Percentiles rank a stretch among this genome's conserved stretches.
Evolutionary conservation across 2,797 vertebrate species (phyloP).

Genomic region (Chaetophractus vellerosus): DNA sequence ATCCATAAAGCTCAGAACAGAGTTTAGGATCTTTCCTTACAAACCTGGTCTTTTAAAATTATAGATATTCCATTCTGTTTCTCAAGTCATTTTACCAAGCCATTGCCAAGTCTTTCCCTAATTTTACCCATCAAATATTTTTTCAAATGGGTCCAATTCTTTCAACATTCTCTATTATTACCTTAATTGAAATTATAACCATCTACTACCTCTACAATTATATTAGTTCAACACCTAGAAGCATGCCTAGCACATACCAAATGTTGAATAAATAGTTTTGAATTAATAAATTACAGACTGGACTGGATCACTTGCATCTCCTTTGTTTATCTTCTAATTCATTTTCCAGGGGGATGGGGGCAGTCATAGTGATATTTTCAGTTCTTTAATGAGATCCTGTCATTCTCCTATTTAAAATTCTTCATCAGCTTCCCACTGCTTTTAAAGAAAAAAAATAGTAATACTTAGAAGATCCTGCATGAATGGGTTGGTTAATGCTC

Average conservation of each 20-base stretch:
- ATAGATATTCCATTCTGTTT: background rate
- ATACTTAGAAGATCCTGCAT: slow-evolving; percentile 53
- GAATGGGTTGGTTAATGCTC: slow-evolving; percentile 61
- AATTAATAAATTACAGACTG: background rate
- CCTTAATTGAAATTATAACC: background rate
- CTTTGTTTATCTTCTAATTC: background rate
- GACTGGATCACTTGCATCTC: background rate
- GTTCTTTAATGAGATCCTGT: background rate
- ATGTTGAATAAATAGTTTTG: background rate
- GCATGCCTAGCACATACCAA: background rate
- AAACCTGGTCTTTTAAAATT: background rate
- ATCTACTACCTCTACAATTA: background rate
- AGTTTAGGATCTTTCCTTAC: background rate
- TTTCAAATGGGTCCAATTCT: slow-evolving; percentile 3
- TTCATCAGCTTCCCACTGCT: slow-evolving; percentile 33
- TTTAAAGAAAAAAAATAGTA: slow-evolving; percentile 57
- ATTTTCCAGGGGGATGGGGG: background rate
- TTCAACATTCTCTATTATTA: background rate
- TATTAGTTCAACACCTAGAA: background rate
- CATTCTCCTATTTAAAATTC: slow-evolving; percentile 12
- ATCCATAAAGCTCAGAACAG: background rate
- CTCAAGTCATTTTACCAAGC: background rate
- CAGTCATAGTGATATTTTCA: background rate
- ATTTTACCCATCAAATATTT: background rate
- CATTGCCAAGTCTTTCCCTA: background rate